Evolutionary conservation across 2,113 vertebrate species (phyloP), one percentile per base, ranked within the genome.

Genomic region (Oncorhynchus gorbuscha): DNA sequence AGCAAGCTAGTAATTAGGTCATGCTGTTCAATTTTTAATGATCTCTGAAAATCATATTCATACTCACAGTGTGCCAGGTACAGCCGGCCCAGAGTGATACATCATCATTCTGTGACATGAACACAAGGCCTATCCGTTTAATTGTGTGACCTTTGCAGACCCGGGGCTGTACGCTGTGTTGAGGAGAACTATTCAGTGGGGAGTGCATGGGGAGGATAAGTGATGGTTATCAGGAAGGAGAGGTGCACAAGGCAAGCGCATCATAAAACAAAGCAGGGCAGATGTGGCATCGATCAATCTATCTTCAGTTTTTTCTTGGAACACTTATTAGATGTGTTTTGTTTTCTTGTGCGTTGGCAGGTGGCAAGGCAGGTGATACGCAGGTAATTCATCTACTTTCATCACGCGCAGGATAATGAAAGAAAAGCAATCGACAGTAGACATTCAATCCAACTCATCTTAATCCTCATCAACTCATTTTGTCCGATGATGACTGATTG

Each of bases 11-110:
- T 94, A 94, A 94, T 94, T 94, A 94, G 92, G 93, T 93, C 92
- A 94, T 81, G 88, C 92, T 93, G 91, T 92, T 94, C 92, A 92
- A 93, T 94, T 94, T 93, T 94, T 93, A 93, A 94, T 93, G 92
- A 92, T 89, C 92, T 91, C 90, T 93, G 92, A 94, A 94, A 94
- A 93, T 94, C 92, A 93, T 92, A 91, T 94, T 93, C 92, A 91
- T 93, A 91, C 92, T 93, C 86, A 84, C 84, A 86, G 89, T 87
- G 90, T 91, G 91, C 91, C 90, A 92, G 92, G 91, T 89, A 89
- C 89, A 92, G 90, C 85, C 88, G 81, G 89, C 91, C 92, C 78
- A 88, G 86, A 90, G 92, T 90, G 91, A 93, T 92, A 93, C 91
- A 93, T 93, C 91, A 92, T 91, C 89, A 90, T 88, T 89, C 89